Evolutionary conservation across 2,888 invertebrate genomes (phyloP), one percentile per base, ranked within the genome.

Genomic region (Cephus pygmeus): DNA sequence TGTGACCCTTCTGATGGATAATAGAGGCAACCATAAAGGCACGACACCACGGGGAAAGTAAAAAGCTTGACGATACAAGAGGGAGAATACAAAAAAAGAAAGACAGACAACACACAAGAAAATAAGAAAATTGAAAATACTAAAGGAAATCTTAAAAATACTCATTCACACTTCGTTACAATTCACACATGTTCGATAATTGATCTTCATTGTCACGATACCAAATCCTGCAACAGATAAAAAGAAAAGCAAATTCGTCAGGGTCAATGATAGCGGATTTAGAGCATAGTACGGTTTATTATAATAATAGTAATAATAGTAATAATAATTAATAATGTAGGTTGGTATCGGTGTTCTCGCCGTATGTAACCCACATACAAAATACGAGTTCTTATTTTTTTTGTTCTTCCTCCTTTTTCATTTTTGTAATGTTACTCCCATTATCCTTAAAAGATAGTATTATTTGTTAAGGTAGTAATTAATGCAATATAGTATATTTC

Each of bases 281-380:
- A 87, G 88, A 89, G 88, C 88, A 88, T 89, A 90, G 85, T 89
- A 87, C 86, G 83, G 87, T 91, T 91, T 90, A 90, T 90, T 90
- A 85, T 84, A 85, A 86, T 87, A 88, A 87, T 85, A 87, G 83
- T 87, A 86, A 81, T 88, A 86, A 83, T 86, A 84, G 84, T 84
- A 85, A 81, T 85, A 80, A 83, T 86, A 82, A 86, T 85, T 80
- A 81, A 85, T 84, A 83, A 87, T 86, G 84, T 77, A 85, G 82
- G 81, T 81, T 80, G 71, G 78, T 83, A 78, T 80, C 79, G 77
- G 81, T 78, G 78, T 81, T 71, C 74, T 76, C 77, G 80, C 78
- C 77, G 77, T 78, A 80, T 81, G 82, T 79, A 77, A 82, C 84
- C 87, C 85, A 85, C 88, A 85, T 87, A 88, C 85, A 87, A 89